Percentiles rank a stretch among this genome's conserved stretches.
These are phyloP conservation scores for Kryptopterus vitreolus DNA, from an alignment of 2,797 vertebrate genomes.

Conservation along the genomic window DNA sequence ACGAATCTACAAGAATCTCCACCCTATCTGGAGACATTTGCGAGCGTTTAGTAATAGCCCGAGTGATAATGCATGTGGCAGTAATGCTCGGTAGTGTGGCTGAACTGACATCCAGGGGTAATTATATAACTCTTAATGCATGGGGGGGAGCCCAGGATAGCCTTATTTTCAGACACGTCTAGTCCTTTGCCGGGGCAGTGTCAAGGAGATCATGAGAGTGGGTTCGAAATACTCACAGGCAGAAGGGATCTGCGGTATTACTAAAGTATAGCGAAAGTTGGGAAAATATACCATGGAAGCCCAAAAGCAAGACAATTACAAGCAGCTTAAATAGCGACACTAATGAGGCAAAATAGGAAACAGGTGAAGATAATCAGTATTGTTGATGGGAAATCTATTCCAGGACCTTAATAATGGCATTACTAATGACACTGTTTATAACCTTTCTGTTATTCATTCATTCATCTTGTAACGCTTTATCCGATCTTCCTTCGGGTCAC, in stretches of 20 bases:
- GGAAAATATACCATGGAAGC: too few relatives aligned
- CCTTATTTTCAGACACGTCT: conserved; percentile 53
- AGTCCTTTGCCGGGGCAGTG: conserved; percentile 36
- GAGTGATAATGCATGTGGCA: conserved; percentile 45
- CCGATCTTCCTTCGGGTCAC: too few relatives aligned
- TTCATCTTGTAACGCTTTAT: too few relatives aligned
- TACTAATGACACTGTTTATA: not conserved
- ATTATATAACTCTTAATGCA: conserved; percentile 61
- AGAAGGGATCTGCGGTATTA: conserved; percentile 21
- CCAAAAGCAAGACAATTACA: too few relatives aligned
- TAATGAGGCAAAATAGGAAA: too few relatives aligned
- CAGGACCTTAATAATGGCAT: not conserved
- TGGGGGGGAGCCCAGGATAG: conserved; percentile 52
- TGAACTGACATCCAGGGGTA: conserved; percentile 53
- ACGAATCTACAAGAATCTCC: conserved; percentile 30
- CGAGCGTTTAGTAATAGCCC: conserved; percentile 28
- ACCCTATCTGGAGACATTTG: conserved; percentile 19
- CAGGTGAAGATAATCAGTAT: too few relatives aligned
- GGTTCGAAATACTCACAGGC: conserved; percentile 28
- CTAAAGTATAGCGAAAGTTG: too few relatives aligned
- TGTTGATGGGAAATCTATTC: too few relatives aligned
- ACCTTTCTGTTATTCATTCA: not conserved
- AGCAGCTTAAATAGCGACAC: too few relatives aligned
- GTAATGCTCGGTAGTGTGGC: conserved; percentile 38
- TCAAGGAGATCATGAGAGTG: conserved; percentile 7